Percentiles rank a stretch among this genome's conserved stretches.
Evolutionary conservation across 2,113 vertebrate species (phyloP).

Genomic region (Nasalis larvatus): DNA sequence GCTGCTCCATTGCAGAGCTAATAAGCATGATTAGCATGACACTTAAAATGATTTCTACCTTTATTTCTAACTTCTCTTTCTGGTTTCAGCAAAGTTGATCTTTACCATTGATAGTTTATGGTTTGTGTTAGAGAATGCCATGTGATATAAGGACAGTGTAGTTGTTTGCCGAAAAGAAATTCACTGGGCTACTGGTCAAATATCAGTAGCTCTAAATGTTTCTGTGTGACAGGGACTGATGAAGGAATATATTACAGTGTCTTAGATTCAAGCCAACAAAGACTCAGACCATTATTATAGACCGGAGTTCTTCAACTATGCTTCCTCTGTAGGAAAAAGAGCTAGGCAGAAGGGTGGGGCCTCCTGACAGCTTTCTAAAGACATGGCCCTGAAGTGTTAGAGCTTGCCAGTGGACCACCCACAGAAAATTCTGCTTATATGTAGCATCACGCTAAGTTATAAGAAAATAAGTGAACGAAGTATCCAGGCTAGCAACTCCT

Average conservation of each 20-base stretch:
- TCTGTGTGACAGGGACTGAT: not conserved
- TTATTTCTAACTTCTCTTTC: not conserved
- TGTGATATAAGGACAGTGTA: not conserved
- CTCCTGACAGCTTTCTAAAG: not conserved
- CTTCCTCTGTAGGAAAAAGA: slow-evolving; percentile 44
- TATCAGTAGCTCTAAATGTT: not conserved
- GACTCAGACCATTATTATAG: not conserved
- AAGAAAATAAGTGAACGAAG: slow-evolving; percentile 47
- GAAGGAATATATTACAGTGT: not conserved
- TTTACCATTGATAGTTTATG: not conserved
- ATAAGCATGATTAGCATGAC: not conserved
- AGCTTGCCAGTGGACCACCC: slow-evolving; percentile 10
- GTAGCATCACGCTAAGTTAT: not conserved
- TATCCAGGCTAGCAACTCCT: not conserved
- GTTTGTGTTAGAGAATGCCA: not conserved
- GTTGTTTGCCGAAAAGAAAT: not conserved
- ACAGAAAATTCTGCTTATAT: not conserved
- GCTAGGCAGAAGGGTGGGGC: not conserved
- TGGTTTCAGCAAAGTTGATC: not conserved
- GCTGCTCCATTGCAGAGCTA: not conserved
- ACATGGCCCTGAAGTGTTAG: not conserved
- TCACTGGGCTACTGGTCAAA: not conserved
- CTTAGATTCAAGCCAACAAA: slow-evolving; percentile 17
- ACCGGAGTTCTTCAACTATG: not conserved
- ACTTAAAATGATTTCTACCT: not conserved